These are phyloP conservation scores for Odontomyia ornata DNA, from an alignment of 2,888 invertebrate genomes.

Conservation along the genomic window DNA sequence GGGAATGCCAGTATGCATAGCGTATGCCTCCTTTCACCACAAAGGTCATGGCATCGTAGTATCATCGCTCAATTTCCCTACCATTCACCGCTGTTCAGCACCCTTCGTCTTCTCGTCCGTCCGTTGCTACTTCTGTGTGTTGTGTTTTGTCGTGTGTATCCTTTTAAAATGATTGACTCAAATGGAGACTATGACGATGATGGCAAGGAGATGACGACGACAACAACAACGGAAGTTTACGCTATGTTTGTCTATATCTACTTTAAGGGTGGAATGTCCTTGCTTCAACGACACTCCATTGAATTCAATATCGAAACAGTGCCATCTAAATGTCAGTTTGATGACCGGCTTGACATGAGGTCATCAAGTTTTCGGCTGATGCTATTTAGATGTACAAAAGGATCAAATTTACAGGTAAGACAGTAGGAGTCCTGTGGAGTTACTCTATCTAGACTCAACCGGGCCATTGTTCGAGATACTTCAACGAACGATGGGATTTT, in stretches of 20 bases:
- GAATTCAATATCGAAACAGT: slow-evolving; percentile 36
- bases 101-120: background rate
- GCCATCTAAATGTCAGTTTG: slow-evolving; percentile 42
- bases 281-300: slow-evolving; percentile 22
- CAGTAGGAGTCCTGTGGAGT: background rate
- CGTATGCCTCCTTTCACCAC: background rate
- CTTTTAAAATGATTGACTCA: slow-evolving; percentile 34
- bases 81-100: background rate
- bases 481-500: background rate
- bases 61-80: slow-evolving; percentile 29
- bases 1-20: slow-evolving; percentile 5
- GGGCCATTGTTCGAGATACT: background rate
- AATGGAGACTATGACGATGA: background rate
- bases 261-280: slow-evolving; percentile 33
- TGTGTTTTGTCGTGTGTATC: background rate
- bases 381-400: slow-evolving; percentile 25
- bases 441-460: background rate
- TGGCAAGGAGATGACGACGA: background rate
- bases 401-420: slow-evolving; percentile 3
- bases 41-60: slow-evolving; percentile 21
- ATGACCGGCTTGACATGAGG: slow-evolving; percentile 34
- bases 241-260: slow-evolving; percentile 21
- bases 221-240: background rate
- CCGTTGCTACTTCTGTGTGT: background rate
- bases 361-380: slow-evolving; percentile 30